Evolutionary conservation across 2,113 vertebrate species (phyloP), one percentile per base, ranked within the genome.

Genomic region (Crotophaga sulcirostris): DNA sequence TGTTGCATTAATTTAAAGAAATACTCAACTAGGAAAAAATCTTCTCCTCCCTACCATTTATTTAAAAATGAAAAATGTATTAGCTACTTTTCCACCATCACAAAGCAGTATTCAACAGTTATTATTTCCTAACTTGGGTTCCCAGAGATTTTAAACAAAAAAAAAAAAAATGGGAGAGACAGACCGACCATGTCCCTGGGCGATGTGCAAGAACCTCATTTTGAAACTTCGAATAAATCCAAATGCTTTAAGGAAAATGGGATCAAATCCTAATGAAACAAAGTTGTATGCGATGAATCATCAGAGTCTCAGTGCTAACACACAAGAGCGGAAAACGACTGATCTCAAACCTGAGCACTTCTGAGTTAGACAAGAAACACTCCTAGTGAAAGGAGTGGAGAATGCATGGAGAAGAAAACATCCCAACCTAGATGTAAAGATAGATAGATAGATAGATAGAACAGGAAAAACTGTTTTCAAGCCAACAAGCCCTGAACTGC

Each of bases 1-100:
- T 70, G 40, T 45, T 94, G 94, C 80, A 84, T 95, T 97, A 84
- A 96, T 90, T 95, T 93, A 92, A 96, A 95, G 89, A 92, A 92
- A 97, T 64, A 92, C 33, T 87, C 84, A 67, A 78, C 55, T 67
- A 72, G 84, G 73, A 89, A 93, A 92, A 92, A 82, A 31, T 40
- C 20, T 74, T 86, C 83, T 84, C 75, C 56, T 96, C 78, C 63
- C 67, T 80, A 85, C 42, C 38, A 68, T 45, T 93, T 68, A 93
- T 56, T 79, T 82, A 31, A 91, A 92, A 89, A 87, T 82, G 36
- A 87, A 94, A 96, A 93, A 95, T 45, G 28, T 33, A 94, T 94
- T 95, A 92, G 69, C 52, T 70, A 52, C 33, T 42, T 76, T 89
- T 90, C 84, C 80, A 93, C n/a, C 73, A 70, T 40, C 80, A 96